phyloP scores from a whole-genome alignment of 1,140 invertebrate genomes.

The Phortica variegata region DNA sequence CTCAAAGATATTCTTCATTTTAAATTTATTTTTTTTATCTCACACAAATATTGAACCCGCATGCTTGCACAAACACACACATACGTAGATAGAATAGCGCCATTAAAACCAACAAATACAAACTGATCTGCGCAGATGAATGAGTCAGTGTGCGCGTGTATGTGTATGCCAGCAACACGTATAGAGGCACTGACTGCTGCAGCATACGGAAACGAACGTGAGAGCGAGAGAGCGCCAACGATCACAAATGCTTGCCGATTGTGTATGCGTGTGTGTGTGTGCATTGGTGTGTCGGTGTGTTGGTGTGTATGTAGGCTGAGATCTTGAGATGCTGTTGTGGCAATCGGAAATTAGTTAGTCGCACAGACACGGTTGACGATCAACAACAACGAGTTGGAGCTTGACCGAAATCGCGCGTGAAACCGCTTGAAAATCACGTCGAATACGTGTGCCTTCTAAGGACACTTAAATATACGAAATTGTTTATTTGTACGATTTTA shows the following conservation, averaged over 20 bases:
- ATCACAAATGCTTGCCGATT: no score
- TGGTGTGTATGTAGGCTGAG: slow-evolving; percentile 3
- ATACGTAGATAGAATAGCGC: slow-evolving; percentile 24
- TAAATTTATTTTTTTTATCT: slow-evolving; percentile 43
- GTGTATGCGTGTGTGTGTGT: no score
- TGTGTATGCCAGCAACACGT: slow-evolving; percentile 3
- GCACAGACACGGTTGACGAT: slow-evolving; percentile 52
- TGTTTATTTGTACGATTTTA: no score
- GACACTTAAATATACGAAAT: no score
- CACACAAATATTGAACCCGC: slow-evolving; percentile 20
- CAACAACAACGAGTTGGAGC: slow-evolving; percentile 52
- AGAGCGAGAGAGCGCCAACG: slow-evolving; percentile 19
- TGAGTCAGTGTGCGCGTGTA: slow-evolving; percentile 17
- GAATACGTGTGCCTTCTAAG: no score
- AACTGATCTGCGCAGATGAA: slow-evolving; percentile 36
- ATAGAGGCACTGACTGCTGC: not conserved
- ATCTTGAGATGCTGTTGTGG: slow-evolving; percentile 40
- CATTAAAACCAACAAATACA: slow-evolving; percentile 49
- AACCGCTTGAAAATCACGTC: no score
- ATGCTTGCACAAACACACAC: slow-evolving; percentile 11
- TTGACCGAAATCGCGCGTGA: no score
- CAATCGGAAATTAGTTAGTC: slow-evolving; percentile 39
- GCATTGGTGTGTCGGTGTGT: no score
- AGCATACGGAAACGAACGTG: slow-evolving; percentile 8
- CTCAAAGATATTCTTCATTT: slow-evolving; percentile 43